Evolutionary conservation across 2,113 vertebrate genomes (phyloP), one percentile per base, ranked within the genome.

Genomic region (Regulus satrapa): DNA sequence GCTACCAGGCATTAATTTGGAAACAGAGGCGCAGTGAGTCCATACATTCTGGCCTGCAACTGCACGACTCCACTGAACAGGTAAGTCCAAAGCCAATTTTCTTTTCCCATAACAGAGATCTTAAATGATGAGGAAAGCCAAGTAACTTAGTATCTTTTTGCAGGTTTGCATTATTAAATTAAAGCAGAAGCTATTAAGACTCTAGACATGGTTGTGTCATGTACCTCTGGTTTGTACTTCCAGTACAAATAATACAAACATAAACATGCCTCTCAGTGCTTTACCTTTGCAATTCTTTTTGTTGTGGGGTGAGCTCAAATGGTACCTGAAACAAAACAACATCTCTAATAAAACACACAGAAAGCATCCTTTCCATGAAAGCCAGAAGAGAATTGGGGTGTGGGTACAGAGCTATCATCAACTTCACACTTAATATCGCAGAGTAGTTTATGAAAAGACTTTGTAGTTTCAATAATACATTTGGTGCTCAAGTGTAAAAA

Each of bases 241-340:
- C 38, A 85, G n/a, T 34, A 86, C 18, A 90, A 86, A 34, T 17
- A 89, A 69, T 13, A 67, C 29, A 89, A 89, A 74, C 48, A 59
- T 4, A 91, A 26, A 34, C 19, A 77, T 14, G 10, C 21, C 54
- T 31, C 28, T 54, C 46, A 49, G 56, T 71, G 76, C 31, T 59
- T 84, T 99, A 99, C 99, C 99, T 99, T 92, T 99, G 99, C 99
- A 99, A 99, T 59, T 99, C 97, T 97, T 97, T 98, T 89, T 99
- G 99, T 69, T 98, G 97, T 59, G 99, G 99, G 43, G 98, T 98
- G 34, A 99, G 98, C 32, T 99, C 99, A 98, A 99, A 99, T 63
- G 98, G 93, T 45, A 98, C 99, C 99, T 99, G 96, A 85, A 97
- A 98, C 29, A 95, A 84, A 92, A 83, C 55, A 87, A 77, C 19